Base-by-base conservation (phyloP, 2,888 invertebrate species). In the Caenorhabditis japonica region DNA sequence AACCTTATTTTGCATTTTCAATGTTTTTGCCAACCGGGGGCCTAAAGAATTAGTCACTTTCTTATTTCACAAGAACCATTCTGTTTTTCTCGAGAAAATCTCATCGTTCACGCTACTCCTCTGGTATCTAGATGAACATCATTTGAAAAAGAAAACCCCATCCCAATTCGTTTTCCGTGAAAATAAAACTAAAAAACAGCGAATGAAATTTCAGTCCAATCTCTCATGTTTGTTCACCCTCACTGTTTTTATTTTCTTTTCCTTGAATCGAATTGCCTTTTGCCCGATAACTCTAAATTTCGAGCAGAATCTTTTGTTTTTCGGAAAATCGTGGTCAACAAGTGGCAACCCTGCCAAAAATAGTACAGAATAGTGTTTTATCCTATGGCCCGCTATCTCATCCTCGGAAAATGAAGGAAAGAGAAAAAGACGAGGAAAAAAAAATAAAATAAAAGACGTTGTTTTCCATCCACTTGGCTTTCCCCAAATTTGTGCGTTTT, bases 401-500 rank as follows among this genome's bases (percentile, higher is more conserved):
- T 62, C 52, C 34, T 53, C 46, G 44, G 38, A 53, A 52, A 30
- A 30, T 10, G 30, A 30, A 30, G 10, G 10, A 30, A 30, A 30
- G 10, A 30, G 10, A 5, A 10, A 30, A 10, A 7, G 30, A 53
- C 53, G 38, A 47, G 53, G 44, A n/a, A n/a, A 30, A 30, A 30
- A 30, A 30, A 30, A 30, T 7, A 30, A 5, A 10, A 30, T 5
- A 7, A 10, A 53, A 62, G 38, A 47, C 62, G 44, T 62, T 53
- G 62, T 62, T 62, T 53, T 62, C 47, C 62, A 62, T 38, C 53
- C 53, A 62, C 62, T 62, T 62, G 53, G 62, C 46, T 62, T 62
- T 53, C 62, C 38, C 27, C 62, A 62, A 62, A 53, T 62, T 62
- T 47, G 53, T 44, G 10, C 62, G 39, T 55, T 55, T 64, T 47